phyloP scores from a whole-genome alignment of 2,888 invertebrate genomes.

The Rotaria socialis region DNA sequence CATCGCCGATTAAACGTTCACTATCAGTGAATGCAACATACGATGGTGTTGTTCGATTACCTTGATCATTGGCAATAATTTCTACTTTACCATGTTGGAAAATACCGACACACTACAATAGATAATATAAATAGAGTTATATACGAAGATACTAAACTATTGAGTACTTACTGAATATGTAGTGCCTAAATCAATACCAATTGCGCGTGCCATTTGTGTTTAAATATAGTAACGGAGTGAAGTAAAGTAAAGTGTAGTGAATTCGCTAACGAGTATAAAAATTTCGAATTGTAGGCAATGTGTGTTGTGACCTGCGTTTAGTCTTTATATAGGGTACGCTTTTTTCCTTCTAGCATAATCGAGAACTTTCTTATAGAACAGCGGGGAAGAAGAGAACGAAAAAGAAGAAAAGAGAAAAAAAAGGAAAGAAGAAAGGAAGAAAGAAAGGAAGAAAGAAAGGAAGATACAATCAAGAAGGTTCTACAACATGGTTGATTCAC shows the following conservation, averaged over 20 bases:
- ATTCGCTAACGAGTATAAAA: background rate
- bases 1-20: conserved; percentile 61
- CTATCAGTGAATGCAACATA: conserved; percentile 70
- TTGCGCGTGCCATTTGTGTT: conserved; percentile 31
- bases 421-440: background rate
- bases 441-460: background rate
- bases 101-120: conserved; percentile 53
- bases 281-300: background rate
- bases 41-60: conserved; percentile 71
- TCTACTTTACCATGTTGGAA: conserved; percentile 63
- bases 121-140: too few relatives aligned
- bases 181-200: conserved; percentile 46
- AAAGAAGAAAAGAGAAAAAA: background rate
- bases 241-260: background rate
- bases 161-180: conserved; percentile 40
- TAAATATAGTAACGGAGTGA: background rate
- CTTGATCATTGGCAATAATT: conserved; percentile 64
- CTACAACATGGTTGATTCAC: background rate
- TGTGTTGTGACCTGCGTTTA: background rate
- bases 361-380: conserved; percentile 23
- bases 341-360: background rate
- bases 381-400: background rate
- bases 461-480: conserved; percentile 1
- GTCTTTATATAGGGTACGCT: background rate
- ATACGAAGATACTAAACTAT: too few relatives aligned